phyloP scores from a whole-genome alignment of 1,140 invertebrate species.

The Drosophila mojavensis region DNA sequence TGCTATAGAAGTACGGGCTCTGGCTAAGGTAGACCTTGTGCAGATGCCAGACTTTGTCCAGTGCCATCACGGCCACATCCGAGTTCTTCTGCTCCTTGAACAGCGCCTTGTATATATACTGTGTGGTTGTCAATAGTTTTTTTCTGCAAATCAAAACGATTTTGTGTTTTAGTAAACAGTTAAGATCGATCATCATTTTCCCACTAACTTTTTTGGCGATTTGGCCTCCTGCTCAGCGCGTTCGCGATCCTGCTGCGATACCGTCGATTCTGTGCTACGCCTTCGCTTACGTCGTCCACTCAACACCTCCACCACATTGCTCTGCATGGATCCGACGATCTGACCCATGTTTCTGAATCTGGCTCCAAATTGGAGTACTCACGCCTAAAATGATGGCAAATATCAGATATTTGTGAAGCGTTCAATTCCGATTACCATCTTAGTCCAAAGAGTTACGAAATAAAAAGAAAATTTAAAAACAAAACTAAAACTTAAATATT shows the following conservation, averaged over 20 bases:
- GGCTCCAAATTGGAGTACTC: slow-evolving; percentile 1
- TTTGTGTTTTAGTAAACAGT: slow-evolving; percentile 8
- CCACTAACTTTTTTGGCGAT: slow-evolving; percentile 74
- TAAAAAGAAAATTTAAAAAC: no score
- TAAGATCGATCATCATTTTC: no score
- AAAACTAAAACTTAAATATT: no score
- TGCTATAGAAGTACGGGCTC: slow-evolving; percentile 92
- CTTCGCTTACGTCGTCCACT: slow-evolving; percentile 70
- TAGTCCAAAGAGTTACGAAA: neutral
- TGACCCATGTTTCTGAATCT: slow-evolving; percentile 63
- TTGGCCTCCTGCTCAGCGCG: slow-evolving; percentile 40
- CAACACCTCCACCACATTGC: slow-evolving; percentile 70
- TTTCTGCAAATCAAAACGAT: slow-evolving; percentile 84
- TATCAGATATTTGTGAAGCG: neutral
- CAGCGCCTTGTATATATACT: slow-evolving; percentile 92
- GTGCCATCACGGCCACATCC: slow-evolving; percentile 90
- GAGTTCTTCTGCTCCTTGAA: slow-evolving; percentile 91
- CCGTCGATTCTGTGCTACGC: slow-evolving; percentile 64
- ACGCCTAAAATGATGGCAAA: neutral
- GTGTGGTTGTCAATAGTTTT: slow-evolving; percentile 89
- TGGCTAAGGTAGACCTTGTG: slow-evolving; percentile 93
- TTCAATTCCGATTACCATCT: neutral
- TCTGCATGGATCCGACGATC: slow-evolving; percentile 68
- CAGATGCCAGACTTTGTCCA: slow-evolving; percentile 90
- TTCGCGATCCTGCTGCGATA: slow-evolving; percentile 54